Evolutionary conservation across 2,113 vertebrate genomes (phyloP), one percentile per base, ranked within the genome.

Genomic region (Edolisoma coerulescens): DNA sequence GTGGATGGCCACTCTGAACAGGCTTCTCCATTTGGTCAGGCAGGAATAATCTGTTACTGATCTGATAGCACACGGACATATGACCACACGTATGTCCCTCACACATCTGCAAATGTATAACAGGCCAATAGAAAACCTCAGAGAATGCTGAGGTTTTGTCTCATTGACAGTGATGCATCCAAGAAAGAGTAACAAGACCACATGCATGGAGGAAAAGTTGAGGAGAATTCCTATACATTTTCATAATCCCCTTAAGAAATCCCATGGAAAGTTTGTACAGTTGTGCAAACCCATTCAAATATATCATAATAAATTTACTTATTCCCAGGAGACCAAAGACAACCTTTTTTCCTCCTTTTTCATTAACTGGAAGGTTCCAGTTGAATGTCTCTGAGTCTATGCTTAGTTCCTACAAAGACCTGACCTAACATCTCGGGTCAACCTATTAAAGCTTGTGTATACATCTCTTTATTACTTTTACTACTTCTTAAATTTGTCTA

Each of bases 21-120:
- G 59, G 18, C 63, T 73, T 45, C 44, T 63, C 33, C 22, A 18
- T 45, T 63, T 74, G 27, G 59, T 64, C 18, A 54, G 59, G 41
- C 22, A 47, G 41, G 28, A 61, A 54, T 54, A 28, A 64, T 64
- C 59, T 54, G 27, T 54, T 18, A 22, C 49, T 73, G 18, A 33
- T 39, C 18, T 15, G 49, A 54, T 4, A 47, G 14, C 11, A 45
- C 1, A 0, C 53, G 45, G 32, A 26, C 13, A 14, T 32, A 23
- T 27, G 27, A 45, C 22, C n/a, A 63, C 22, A 63, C 9, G 9
- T 20, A 17, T 9, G 6, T 21, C 22, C 17, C 14, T 54, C n/a
- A 74, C 18, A 33, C 7, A 23, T 32, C 27, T 63, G 49, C 49
- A 84, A 27, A 47, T n/a, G 7, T 39, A 1, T 27, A 33, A 45